These are phyloP conservation scores for Saccopteryx leptura DNA, from an alignment of 2,113 vertebrate genomes.

Conservation along the genomic window DNA sequence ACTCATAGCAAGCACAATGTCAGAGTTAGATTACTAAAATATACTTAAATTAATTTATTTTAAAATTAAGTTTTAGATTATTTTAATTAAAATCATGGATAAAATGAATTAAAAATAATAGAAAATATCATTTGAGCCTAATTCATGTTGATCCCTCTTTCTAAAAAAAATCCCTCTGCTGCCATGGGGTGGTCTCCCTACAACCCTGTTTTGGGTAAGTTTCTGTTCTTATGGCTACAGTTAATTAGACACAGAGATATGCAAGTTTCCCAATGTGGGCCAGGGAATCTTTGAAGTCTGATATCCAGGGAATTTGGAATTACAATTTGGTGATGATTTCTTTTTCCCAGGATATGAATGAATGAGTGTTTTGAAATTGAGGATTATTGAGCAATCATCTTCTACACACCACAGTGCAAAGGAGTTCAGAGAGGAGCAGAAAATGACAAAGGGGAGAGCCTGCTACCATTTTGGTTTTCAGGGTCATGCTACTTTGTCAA, in stretches of 20 bases:
- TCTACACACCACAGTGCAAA: neutral
- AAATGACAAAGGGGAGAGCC: neutral
- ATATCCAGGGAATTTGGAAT: neutral
- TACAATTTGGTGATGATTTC: neutral
- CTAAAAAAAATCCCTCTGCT: neutral
- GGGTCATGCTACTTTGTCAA: neutral
- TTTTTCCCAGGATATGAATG: neutral
- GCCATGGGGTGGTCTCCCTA: neutral
- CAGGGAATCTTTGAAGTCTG: neutral
- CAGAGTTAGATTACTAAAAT: neutral
- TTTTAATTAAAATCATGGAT: neutral
- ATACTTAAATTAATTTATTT: neutral
- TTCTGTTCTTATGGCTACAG: neutral
- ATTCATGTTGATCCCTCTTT: neutral
- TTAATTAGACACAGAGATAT: neutral
- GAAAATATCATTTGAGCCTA: neutral
- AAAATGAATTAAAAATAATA: neutral
- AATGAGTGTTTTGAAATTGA: neutral
- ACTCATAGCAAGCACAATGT: neutral
- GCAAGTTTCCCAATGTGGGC: neutral
- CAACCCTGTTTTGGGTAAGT: neutral
- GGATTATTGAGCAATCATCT: neutral
- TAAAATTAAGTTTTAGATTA: neutral
- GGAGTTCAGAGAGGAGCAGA: neutral
- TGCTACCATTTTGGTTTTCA: neutral